Evolutionary conservation across 2,113 vertebrate species (phyloP).

Genomic region (Nipponia nippon): DNA sequence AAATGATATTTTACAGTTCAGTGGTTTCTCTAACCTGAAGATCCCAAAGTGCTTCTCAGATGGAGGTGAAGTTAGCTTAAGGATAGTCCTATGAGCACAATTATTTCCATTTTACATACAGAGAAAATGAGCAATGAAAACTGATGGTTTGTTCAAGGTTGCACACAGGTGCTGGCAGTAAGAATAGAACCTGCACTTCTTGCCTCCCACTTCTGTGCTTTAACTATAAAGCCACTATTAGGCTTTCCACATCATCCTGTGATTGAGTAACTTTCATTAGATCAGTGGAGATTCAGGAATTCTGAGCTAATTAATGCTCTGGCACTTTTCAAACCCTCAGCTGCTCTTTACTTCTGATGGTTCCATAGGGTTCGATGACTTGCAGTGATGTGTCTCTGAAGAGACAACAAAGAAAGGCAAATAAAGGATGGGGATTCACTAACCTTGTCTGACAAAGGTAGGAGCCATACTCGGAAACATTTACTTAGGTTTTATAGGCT

Average conservation of each 20-base stretch:
- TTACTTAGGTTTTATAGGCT: constrained; percentile 13
- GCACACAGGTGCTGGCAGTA: background rate
- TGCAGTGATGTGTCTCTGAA: constrained; percentile 20
- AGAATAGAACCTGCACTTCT: constrained; percentile 5
- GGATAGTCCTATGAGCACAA: constrained; percentile 27
- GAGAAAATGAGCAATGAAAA: constrained; percentile 43
- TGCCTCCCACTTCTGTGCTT: background rate
- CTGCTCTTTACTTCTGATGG: constrained; percentile 22
- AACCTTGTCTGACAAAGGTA: constrained; percentile 33
- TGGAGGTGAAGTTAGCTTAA: constrained; percentile 36
- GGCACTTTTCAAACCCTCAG: constrained; percentile 19
- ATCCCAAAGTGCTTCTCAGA: constrained; percentile 35
- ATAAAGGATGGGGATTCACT: constrained; percentile 37
- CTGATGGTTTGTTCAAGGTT: constrained; percentile 6
- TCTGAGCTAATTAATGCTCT: constrained; percentile 52
- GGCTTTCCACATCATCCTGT: background rate
- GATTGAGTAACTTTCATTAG: constrained; percentile 29
- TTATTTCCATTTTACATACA: constrained; percentile 37
- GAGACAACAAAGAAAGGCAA: constrained; percentile 49
- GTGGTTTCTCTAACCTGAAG: constrained; percentile 37
- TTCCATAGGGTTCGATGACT: background rate
- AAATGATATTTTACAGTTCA: constrained; percentile 58
- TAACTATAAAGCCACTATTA: background rate
- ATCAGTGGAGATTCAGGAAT: constrained; percentile 31
- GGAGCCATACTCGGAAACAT: background rate